Evolutionary conservation across 2,113 vertebrate species (phyloP).

Genomic region (Macrotus californicus): DNA sequence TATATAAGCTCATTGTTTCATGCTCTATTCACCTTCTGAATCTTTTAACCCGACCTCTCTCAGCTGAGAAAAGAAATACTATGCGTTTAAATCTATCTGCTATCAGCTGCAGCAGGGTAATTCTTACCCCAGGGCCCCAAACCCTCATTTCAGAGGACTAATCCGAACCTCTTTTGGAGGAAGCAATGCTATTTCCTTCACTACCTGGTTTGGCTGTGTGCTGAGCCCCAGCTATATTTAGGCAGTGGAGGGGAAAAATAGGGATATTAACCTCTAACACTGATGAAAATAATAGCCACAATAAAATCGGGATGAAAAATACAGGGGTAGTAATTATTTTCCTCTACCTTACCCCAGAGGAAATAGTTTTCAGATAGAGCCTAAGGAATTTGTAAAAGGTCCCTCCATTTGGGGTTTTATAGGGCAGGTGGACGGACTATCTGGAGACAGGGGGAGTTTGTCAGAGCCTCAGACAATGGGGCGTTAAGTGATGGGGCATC

Average conservation of each 20-base stretch:
- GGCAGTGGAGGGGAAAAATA: conserved; percentile 81
- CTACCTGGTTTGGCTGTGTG: conserved; percentile 65
- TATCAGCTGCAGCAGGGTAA: neutral
- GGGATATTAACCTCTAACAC: conserved; percentile 84
- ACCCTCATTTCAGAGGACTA: neutral
- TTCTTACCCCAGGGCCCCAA: conserved; percentile 31
- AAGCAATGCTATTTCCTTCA: conserved; percentile 23
- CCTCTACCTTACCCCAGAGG: conserved; percentile 65
- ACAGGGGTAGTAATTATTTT: conserved; percentile 75
- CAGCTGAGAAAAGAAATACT: neutral
- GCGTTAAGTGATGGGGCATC: neutral
- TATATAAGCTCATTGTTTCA: neutral
- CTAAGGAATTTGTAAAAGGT: conserved; percentile 25
- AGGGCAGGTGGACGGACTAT: conserved; percentile 42
- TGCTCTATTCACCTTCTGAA: neutral
- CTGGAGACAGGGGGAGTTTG: neutral
- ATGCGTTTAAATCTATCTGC: conserved; percentile 21
- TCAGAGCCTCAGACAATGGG: neutral
- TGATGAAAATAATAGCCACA: conserved; percentile 83
- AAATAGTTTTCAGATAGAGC: conserved; percentile 58
- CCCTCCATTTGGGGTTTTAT: neutral
- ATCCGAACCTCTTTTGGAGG: neutral
- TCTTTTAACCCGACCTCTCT: conserved; percentile 32
- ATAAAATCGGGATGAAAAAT: conserved; percentile 78
- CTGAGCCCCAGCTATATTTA: conserved; percentile 76